Conservation (phyloP, 2,797 vertebrate genomes). For the Alca torda region DNA sequence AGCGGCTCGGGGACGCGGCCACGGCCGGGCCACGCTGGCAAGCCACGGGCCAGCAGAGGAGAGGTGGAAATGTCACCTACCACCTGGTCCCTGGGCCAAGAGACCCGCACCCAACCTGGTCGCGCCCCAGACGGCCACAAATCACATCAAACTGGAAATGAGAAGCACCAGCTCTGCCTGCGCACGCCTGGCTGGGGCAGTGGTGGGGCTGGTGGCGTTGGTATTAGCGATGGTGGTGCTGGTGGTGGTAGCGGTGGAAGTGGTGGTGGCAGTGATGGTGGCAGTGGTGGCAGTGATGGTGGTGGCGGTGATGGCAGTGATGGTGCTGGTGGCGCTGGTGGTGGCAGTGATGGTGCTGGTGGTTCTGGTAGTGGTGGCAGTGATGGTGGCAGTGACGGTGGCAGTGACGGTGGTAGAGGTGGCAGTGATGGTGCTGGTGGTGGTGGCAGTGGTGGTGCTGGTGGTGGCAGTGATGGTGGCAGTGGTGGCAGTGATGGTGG, state of each 20-base stretch:
- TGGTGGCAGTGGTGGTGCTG: accelerated
- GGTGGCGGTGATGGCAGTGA: too few relatives aligned
- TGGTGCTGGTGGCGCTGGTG: neutral
- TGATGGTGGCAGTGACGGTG: too few relatives aligned
- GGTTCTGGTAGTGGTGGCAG: too few relatives aligned
- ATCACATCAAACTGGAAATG: neutral
- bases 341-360: neutral
- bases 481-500: neutral
- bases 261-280: neutral
- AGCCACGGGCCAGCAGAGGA: too few relatives aligned
- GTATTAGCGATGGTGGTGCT: too few relatives aligned
- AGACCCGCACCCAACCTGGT: accelerated
- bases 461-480: too few relatives aligned
- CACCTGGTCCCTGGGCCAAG: neutral
- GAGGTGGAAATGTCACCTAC: neutral
- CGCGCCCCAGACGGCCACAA: accelerated
- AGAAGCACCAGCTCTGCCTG: neutral
- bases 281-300: too few relatives aligned
- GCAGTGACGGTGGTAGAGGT: too few relatives aligned
- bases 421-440: too few relatives aligned
- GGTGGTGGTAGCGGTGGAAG: neutral
- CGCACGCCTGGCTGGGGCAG: neutral
- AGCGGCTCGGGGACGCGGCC: neutral
- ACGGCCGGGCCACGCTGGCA: neutral
- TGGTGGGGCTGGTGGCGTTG: neutral